phyloP scores from a whole-genome alignment of 1,140 invertebrate genomes.

The Aporrectodea caliginosa region DNA sequence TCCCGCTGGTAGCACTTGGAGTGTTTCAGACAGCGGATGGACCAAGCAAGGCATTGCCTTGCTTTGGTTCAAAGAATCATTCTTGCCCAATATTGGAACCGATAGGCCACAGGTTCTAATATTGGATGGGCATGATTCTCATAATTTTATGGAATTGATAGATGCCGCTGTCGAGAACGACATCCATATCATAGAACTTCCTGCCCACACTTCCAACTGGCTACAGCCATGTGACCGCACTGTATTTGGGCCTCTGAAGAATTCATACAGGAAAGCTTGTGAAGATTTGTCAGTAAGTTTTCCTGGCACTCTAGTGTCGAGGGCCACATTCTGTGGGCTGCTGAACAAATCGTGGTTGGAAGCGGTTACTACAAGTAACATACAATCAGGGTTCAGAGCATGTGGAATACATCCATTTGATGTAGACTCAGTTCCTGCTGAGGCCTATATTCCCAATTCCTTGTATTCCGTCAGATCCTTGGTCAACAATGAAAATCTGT shows the following conservation, averaged over 20 bases:
- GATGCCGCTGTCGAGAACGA: constrained; percentile 28
- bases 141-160: not conserved
- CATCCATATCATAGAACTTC: constrained; percentile 36
- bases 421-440: not conserved
- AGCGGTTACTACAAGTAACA: not conserved
- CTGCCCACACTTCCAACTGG: constrained; percentile 39
- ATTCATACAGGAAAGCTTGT: constrained; percentile 30
- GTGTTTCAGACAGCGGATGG: constrained; percentile 20
- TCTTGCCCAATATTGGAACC: constrained; percentile 4
- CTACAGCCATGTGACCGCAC: constrained; percentile 36
- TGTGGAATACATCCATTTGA: not conserved
- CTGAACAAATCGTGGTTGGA: not conserved
- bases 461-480: no score
- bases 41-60: constrained; percentile 13
- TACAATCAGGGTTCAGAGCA: not conserved
- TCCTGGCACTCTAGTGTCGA: not conserved
- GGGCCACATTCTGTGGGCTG: not conserved
- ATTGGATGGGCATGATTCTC: no score
- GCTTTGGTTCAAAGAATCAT: constrained; percentile 1
- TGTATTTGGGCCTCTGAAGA: constrained; percentile 38
- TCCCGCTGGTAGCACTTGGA: not conserved
- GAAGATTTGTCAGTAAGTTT: not conserved
- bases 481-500: no score
- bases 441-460: no score
- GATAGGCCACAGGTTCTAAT: not conserved